These are phyloP conservation scores for Tachysurus vachellii DNA, from an alignment of 2,113 vertebrate genomes.

Conservation along the genomic window DNA sequence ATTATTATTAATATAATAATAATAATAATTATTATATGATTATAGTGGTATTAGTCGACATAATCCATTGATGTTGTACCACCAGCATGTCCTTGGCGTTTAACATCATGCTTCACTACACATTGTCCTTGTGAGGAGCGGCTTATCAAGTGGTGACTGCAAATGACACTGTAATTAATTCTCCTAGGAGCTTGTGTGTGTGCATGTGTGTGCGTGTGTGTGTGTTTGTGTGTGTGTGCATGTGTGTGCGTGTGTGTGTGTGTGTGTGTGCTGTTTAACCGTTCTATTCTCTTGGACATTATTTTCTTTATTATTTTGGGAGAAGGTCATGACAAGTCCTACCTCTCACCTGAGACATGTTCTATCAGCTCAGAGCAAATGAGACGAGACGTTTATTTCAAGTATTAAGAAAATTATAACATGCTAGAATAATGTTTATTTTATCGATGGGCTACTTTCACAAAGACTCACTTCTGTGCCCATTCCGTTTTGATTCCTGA, in stretches of 20 bases:
- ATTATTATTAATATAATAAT: not conserved
- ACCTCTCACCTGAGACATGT: not conserved
- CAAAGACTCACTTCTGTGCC: not conserved
- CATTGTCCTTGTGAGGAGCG: slow-evolving; percentile 8
- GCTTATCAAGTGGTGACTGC: slow-evolving; percentile 24
- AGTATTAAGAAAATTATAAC: not conserved
- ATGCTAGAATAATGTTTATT: not conserved
- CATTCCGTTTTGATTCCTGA: not conserved
- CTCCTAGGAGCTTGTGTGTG: slow-evolving; percentile 9
- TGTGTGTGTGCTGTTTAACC: not conserved
- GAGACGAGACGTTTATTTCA: not conserved
- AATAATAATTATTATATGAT: not conserved
- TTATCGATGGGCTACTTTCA: not conserved
- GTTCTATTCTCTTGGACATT: not conserved
- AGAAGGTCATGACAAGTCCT: not conserved
- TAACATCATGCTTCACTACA: not conserved
- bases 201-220: no score
- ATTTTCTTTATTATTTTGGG: not conserved
- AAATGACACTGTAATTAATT: slow-evolving; percentile 40
- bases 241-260: not conserved
- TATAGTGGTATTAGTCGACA: not conserved
- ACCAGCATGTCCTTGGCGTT: not conserved
- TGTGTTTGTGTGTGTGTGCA: not conserved
- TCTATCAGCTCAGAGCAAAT: no score
- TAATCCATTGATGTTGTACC: not conserved